These are phyloP conservation scores for Coluber constrictor DNA, from an alignment of 2,797 vertebrate genomes.

Conservation along the genomic window DNA sequence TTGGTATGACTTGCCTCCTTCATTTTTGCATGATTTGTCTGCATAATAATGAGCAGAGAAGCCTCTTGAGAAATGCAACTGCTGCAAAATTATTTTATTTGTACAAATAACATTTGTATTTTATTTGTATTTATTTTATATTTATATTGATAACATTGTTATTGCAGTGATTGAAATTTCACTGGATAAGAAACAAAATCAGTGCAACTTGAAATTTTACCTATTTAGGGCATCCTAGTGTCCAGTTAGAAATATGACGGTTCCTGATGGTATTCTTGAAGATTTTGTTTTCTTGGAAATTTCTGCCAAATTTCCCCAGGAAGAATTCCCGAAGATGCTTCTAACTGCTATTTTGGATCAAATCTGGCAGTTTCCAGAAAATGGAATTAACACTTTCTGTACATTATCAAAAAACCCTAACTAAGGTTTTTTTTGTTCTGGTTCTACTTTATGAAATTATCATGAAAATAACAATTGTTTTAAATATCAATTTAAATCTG, in stretches of 20 bases:
- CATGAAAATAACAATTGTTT: not conserved
- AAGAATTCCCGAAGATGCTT: not conserved
- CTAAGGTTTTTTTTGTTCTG: not conserved
- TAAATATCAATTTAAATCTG: not conserved
- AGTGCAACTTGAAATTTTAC: not conserved
- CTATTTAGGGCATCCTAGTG: not conserved
- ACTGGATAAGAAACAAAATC: not conserved
- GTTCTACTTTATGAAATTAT: not conserved
- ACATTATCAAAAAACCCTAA: not conserved
- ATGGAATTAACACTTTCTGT: not conserved
- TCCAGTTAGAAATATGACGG: not conserved
- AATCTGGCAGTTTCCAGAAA: not conserved
- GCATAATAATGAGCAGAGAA: not conserved
- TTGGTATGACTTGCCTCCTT: constrained; percentile 23
- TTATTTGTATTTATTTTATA: not conserved
- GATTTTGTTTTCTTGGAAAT: not conserved
- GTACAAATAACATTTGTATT: not conserved
- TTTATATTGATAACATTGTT: not conserved
- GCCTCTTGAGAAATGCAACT: not conserved
- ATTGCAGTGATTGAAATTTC: not conserved
- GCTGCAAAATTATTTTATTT: not conserved
- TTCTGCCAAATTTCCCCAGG: not conserved
- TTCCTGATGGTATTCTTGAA: not conserved
- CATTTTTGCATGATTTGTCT: constrained; percentile 24
- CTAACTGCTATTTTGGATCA: not conserved